Evolutionary conservation across 2,113 vertebrate genomes (phyloP).

Genomic region (Scytalopus superciliaris): DNA sequence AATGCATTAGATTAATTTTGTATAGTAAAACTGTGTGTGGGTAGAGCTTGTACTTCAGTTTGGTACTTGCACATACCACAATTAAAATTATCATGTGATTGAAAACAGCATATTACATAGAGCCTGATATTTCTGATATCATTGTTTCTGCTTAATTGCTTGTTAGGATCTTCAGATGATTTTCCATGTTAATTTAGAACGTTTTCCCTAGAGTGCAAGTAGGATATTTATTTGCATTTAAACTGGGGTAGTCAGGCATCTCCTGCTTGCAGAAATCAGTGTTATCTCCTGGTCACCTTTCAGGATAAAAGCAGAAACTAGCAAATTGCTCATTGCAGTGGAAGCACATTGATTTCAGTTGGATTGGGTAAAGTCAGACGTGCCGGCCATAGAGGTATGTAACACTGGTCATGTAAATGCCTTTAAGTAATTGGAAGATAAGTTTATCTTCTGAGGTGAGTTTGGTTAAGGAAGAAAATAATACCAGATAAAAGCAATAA

Average conservation of each 20-base stretch:
- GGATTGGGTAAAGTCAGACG: neutral
- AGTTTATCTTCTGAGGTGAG: neutral
- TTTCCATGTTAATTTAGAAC: slow-evolving; percentile 33
- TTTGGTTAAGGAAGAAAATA: neutral
- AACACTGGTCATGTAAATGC: neutral
- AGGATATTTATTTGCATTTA: slow-evolving; percentile 35
- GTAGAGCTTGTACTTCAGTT: neutral
- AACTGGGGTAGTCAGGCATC: neutral
- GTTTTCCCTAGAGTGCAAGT: neutral
- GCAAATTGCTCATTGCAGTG: neutral
- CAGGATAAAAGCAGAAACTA: neutral
- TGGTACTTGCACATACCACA: neutral
- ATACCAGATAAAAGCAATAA: neutral
- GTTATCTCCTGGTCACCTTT: neutral
- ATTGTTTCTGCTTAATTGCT: slow-evolving; percentile 56
- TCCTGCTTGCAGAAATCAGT: neutral
- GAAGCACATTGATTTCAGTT: neutral
- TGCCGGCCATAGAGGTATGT: neutral
- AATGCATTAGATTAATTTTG: neutral
- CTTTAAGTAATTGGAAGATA: neutral
- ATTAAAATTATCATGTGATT: slow-evolving; percentile 48
- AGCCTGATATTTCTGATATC: slow-evolving; percentile 7
- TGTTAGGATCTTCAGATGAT: slow-evolving; percentile 33
- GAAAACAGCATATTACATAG: neutral
- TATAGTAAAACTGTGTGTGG: neutral